Percentiles rank a stretch among this genome's conserved stretches.
phyloP scores from a whole-genome alignment of 2,888 invertebrate genomes.

The Torymus aiolomorphi region DNA sequence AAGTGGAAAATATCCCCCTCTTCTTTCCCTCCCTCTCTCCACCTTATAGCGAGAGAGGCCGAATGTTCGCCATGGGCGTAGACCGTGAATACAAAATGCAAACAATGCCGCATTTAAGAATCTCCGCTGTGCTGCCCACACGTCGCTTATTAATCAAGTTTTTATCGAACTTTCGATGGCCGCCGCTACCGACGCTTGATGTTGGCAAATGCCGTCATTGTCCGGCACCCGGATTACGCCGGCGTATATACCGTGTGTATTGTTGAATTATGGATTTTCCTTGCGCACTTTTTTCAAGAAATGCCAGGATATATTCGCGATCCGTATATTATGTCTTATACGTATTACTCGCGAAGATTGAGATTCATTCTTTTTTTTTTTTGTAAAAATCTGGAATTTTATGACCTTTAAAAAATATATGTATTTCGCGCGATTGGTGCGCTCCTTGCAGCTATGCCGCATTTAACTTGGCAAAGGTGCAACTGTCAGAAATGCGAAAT shows the following conservation, averaged over 20 bases:
- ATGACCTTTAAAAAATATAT: too few relatives aligned
- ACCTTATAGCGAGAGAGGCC: not conserved
- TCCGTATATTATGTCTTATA: too few relatives aligned
- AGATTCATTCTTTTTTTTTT: too few relatives aligned
- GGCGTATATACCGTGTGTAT: too few relatives aligned
- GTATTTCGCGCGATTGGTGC: too few relatives aligned
- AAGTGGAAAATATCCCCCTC: slow-evolving; percentile 33
- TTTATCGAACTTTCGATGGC: slow-evolving; percentile 8
- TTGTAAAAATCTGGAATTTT: too few relatives aligned
- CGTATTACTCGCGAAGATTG: too few relatives aligned
- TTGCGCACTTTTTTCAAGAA: not conserved
- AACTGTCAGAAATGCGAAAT: not conserved
- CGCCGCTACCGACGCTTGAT: not conserved
- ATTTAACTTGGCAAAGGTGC: not conserved
- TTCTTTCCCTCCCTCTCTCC: not conserved
- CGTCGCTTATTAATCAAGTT: slow-evolving; percentile 49
- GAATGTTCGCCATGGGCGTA: slow-evolving; percentile 33
- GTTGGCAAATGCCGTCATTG: not conserved
- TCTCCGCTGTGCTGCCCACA: slow-evolving; percentile 1
- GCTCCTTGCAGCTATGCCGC: too few relatives aligned
- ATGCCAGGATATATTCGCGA: too few relatives aligned
- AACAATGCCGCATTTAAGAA: slow-evolving; percentile 50
- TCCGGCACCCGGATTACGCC: too few relatives aligned
- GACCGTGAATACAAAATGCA: slow-evolving; percentile 41
- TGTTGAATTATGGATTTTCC: too few relatives aligned